Evolutionary conservation across 2,113 vertebrate species (phyloP), one percentile per base, ranked within the genome.

Genomic region (Oryzias javanicus): DNA sequence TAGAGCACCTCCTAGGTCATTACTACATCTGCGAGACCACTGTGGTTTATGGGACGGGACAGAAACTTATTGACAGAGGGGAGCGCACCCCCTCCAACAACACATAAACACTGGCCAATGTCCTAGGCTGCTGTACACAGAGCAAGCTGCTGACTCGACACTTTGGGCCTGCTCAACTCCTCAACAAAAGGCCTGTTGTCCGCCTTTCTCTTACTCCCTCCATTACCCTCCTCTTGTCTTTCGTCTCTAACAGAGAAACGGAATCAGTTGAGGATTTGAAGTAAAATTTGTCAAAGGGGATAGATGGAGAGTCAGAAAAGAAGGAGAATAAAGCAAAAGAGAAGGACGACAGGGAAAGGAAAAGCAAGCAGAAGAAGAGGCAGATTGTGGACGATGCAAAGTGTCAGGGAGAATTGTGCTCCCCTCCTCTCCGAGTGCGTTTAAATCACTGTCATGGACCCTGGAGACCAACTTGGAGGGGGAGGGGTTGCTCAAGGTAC

Each of bases 131-230:
- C 72, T 74, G 77, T 81, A 83, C 83, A 78, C 81, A 71, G 77
- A 71, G 64, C 78, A 86, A 86, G 83, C 87, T 89, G 89, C 92
- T 91, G 89, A 93, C 70, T 61, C 64, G 60, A 80, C 89, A 88
- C 84, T 89, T 91, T 86, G 76, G 83, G 77, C 74, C 76, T 79
- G 82, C 57, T 45, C 76, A 67, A 83, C 63, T 68, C 82, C 70
- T 79, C 88, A 92, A 94, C 93, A 96, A 95, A 91, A 93, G 89
- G 83, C 80, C 88, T 91, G 78, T 92, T 94, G 94, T 96, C 92
- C 87, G 66, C 41, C 60, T 60, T 75, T 65, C 79, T 70, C 82
- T 72, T 74, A 57, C 69, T 74, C 72, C 62, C 68, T 80, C 78
- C 68, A 76, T 85, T 80, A 66, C 64, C 70, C 70, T 67, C 63